phyloP scores from a whole-genome alignment of 1,140 invertebrate species.

The Drosophila pallidifrons region DNA sequence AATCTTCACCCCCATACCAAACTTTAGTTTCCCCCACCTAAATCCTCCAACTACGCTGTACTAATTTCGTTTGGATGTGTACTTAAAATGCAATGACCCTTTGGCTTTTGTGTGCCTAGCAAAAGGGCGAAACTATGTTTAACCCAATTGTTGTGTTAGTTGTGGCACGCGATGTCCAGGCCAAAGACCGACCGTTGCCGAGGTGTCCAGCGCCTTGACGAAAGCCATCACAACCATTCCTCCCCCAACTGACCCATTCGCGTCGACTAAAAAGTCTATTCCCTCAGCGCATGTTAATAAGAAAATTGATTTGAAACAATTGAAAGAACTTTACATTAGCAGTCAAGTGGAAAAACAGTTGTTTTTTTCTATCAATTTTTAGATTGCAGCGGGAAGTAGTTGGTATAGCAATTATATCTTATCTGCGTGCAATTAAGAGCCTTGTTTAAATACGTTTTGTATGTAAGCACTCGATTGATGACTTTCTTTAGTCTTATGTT shows the following conservation, averaged over 20 bases:
- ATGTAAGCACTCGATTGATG: neutral
- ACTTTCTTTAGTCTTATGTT: conserved; percentile 3
- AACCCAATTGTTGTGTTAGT: conserved; percentile 60
- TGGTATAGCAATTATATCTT: conserved; percentile 12
- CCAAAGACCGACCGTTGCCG: conserved; percentile 55
- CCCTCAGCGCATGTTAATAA: neutral
- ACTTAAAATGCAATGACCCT: conserved; percentile 18
- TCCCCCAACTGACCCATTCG: neutral
- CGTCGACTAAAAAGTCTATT: conserved; percentile 36
- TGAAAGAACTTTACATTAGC: conserved; percentile 11
- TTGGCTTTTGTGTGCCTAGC: conserved; percentile 2
- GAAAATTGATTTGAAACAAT: conserved; percentile 11
- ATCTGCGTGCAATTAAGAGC: conserved; percentile 22
- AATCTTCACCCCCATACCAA: neutral
- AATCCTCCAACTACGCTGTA: neutral
- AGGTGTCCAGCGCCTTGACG: conserved; percentile 39
- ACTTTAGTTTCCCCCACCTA: neutral
- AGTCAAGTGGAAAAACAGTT: neutral
- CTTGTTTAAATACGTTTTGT: conserved; percentile 18
- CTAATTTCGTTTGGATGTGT: neutral
- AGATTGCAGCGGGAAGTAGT: conserved; percentile 11
- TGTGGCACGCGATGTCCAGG: conserved; percentile 70
- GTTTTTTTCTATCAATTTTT: neutral
- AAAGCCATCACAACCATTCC: neutral
- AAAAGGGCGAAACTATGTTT: conserved; percentile 23